A percentile compares a stretch with the other conserved stretches of the same genome.
Conservation (phyloP, 2,113 vertebrate species). For the Anhinga anhinga region DNA sequence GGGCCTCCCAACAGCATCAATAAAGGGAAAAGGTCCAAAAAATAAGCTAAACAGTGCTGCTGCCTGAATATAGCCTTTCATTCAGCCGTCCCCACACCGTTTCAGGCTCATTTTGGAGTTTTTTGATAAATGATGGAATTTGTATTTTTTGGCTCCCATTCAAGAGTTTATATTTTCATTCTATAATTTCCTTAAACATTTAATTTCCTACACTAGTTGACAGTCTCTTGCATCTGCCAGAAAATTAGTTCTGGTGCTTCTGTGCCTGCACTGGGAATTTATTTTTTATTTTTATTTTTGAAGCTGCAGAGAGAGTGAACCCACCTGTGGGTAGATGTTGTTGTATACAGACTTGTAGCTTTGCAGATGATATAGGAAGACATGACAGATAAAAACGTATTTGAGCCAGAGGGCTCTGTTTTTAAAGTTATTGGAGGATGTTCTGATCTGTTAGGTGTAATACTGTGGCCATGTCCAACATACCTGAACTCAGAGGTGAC, state of each 20-base stretch:
- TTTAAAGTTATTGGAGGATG: neutral
- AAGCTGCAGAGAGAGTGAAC: neutral
- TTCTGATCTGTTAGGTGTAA: neutral
- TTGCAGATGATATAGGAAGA: neutral
- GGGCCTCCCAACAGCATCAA: slow-evolving; percentile 61
- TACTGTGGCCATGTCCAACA: neutral
- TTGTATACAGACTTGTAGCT: neutral
- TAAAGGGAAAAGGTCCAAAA: slow-evolving; percentile 68
- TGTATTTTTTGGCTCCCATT: neutral
- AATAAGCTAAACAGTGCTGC: slow-evolving; percentile 58
- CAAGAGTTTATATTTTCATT: slow-evolving; percentile 61
- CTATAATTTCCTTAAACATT: slow-evolving; percentile 65
- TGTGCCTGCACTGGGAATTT: neutral
- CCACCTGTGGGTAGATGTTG: neutral
- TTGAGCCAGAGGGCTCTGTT: neutral
- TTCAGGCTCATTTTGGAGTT: slow-evolving; percentile 23
- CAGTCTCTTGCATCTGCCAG: slow-evolving; percentile 24
- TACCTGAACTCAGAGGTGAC: neutral
- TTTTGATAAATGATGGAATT: slow-evolving; percentile 67
- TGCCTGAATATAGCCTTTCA: slow-evolving; percentile 69
- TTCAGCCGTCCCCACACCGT: neutral
- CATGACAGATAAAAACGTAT: neutral
- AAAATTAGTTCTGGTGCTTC: slow-evolving; percentile 54
- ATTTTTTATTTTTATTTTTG: neutral
- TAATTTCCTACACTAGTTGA: slow-evolving; percentile 63